Evolutionary conservation across 1,140 invertebrate genomes (phyloP).

Genomic region (Paramacrobiotus metropolitanus): DNA sequence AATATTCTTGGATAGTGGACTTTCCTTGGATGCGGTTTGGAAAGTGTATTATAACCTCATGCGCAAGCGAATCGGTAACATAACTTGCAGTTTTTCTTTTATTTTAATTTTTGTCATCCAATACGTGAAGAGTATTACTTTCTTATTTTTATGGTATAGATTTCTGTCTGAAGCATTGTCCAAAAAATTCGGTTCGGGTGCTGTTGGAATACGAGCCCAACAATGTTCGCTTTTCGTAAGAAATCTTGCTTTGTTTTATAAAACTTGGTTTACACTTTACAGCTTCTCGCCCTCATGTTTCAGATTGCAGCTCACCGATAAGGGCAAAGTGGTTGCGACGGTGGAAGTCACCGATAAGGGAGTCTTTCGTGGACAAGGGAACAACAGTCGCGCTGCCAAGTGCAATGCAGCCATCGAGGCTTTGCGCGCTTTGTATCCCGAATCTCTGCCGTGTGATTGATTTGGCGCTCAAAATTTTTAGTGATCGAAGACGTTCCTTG

Average conservation of each 20-base stretch:
- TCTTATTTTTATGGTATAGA: too few species aligned
- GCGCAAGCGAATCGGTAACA: constrained; percentile 24
- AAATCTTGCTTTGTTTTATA: background rate
- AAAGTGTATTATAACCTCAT: constrained; percentile 40
- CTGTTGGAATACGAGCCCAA: background rate
- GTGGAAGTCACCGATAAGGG: background rate
- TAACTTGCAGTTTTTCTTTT: background rate
- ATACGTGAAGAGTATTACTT: too few species aligned
- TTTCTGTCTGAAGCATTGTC: background rate
- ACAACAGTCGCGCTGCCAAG: background rate
- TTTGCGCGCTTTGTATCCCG: background rate
- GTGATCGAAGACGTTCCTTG: too few species aligned
- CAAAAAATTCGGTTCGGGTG: constrained; percentile 1
- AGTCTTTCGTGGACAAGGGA: background rate
- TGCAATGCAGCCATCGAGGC: background rate
- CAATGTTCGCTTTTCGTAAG: background rate
- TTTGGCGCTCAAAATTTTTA: too few species aligned
- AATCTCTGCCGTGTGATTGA: too few species aligned
- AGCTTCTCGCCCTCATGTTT: too few species aligned
- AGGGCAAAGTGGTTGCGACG: background rate
- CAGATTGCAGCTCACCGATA: too few species aligned
- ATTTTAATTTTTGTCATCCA: background rate
- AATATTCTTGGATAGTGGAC: constrained; percentile 62
- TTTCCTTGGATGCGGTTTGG: constrained; percentile 56
- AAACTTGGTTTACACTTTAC: background rate